phyloP scores from a whole-genome alignment of 2,888 invertebrate species.

The Drepanosiphum platanoidis region DNA sequence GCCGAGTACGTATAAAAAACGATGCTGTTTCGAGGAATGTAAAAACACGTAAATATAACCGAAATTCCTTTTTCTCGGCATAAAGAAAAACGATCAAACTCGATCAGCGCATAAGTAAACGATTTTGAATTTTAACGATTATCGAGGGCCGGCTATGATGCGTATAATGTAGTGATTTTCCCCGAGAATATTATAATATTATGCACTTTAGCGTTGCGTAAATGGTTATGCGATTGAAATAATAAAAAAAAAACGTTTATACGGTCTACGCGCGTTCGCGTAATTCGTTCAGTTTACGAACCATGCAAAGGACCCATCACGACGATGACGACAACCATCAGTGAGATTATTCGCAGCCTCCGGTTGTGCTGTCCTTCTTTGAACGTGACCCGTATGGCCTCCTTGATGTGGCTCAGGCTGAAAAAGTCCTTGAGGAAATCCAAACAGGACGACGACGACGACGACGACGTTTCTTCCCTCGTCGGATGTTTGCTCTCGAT shows the following conservation, averaged over 20 bases:
- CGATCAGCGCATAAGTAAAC: background rate
- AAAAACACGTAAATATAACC: background rate
- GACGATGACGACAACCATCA: slow-evolving; percentile 84
- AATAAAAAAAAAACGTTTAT: background rate
- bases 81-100: background rate
- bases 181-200: too few relatives aligned
- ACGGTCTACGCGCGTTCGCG: background rate
- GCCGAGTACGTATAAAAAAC: background rate
- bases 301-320: slow-evolving; percentile 88
- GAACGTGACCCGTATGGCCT: slow-evolving; percentile 83
- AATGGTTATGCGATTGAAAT: background rate
- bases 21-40: background rate
- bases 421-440: slow-evolving; percentile 77
- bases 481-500: slow-evolving; percentile 20
- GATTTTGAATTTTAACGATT: background rate
- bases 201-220: too few relatives aligned
- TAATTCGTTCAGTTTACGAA: slow-evolving; percentile 68
- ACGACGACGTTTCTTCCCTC: background rate
- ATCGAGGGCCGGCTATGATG: background rate
- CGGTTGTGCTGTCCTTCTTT: slow-evolving; percentile 80
- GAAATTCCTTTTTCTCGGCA: background rate
- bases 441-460: slow-evolving; percentile 67
- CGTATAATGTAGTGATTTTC: background rate
- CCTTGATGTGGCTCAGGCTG: slow-evolving; percentile 78
- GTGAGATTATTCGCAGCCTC: slow-evolving; percentile 77